Base-by-base conservation (phyloP, 2,113 vertebrate genomes). In the Saccopteryx leptura region DNA sequence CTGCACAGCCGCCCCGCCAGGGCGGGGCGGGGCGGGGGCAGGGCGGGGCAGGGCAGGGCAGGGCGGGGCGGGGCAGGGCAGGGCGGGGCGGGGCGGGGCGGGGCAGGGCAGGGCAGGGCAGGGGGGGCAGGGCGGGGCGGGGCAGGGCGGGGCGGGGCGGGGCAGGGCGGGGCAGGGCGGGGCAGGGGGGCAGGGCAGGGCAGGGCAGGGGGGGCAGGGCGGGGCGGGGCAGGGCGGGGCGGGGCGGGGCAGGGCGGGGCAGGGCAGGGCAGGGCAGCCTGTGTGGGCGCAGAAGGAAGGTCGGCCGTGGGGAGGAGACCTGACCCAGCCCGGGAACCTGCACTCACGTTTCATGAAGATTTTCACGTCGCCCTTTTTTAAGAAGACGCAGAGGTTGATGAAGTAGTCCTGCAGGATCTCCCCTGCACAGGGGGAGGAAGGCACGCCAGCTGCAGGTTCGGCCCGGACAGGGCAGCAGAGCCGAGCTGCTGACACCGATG, bases 381-480 rank as follows among this genome's bases (percentile, higher is more conserved):
- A 23, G 74, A 6, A 31, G 79, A 69, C 33, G 92, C 96, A 97
- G 52, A 97, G 93, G 7, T 93, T 54, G 0, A 3, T 9, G 23
- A 96, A 95, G 83, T 96, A 94, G 4, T 89, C 95, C 50, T 93
- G 93, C n/a, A 97, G 89, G 50, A 97, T 15, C 0, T 5, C 86
- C 46, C 91, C 97, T 96, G 93, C 13, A 4, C 48, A 0, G 13
- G 6, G 52, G 46, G 12, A 0, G 48, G 50, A 48, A 19, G 23
- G 46, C 9, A 0, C 8, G 23, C n/a, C 5, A 31, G 65, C 39
- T 39, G 39, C 39, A 39, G 39, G 39, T 58, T 2, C 0, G 7
- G 54, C 17, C 0, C 18, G 46, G 66, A 7, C n/a, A 18, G 33
- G 19, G 7, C 19, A 19, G 19, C 61, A 28, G 61, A 6, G 86